Evolutionary conservation across 2,888 invertebrate genomes (phyloP).

Genomic region (Pandemis cinnamomeana): DNA sequence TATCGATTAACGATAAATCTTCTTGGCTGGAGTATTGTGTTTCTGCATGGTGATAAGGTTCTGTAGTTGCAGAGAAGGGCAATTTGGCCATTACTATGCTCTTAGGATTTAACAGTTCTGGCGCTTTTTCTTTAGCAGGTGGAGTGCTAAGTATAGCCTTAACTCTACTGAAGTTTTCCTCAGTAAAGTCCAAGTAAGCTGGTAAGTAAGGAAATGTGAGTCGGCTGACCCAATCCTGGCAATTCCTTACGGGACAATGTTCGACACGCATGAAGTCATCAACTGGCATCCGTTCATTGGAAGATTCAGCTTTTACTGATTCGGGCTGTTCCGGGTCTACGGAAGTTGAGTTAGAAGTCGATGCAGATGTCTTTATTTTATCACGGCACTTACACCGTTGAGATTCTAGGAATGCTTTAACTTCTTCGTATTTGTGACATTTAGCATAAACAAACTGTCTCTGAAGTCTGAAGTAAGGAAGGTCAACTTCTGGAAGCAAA

Average conservation of each 20-base stretch:
- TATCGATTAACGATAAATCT: conserved; percentile 49
- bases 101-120: conserved; percentile 56
- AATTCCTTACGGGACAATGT: conserved; percentile 60
- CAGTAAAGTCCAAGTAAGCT: conserved; percentile 68
- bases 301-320: conserved; percentile 55
- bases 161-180: conserved; percentile 68
- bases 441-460: conserved; percentile 73
- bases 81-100: conserved; percentile 57
- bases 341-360: conserved; percentile 26
- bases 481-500: conserved; percentile 64
- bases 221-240: conserved; percentile 56
- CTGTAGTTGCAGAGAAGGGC: conserved; percentile 66
- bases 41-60: conserved; percentile 58
- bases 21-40: conserved; percentile 76
- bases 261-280: conserved; percentile 59
- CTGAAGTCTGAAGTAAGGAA: conserved; percentile 65
- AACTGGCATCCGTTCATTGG: conserved; percentile 60
- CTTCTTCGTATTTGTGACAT: conserved; percentile 70
- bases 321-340: conserved; percentile 33
- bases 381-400: conserved; percentile 65
- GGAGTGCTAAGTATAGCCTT: conserved; percentile 58
- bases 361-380: conserved; percentile 30
- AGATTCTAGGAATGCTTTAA: conserved; percentile 65
- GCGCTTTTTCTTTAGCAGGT: conserved; percentile 44
- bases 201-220: conserved; percentile 61